phyloP scores from a whole-genome alignment of 2,888 invertebrate genomes.

The Tipula helvola region DNA sequence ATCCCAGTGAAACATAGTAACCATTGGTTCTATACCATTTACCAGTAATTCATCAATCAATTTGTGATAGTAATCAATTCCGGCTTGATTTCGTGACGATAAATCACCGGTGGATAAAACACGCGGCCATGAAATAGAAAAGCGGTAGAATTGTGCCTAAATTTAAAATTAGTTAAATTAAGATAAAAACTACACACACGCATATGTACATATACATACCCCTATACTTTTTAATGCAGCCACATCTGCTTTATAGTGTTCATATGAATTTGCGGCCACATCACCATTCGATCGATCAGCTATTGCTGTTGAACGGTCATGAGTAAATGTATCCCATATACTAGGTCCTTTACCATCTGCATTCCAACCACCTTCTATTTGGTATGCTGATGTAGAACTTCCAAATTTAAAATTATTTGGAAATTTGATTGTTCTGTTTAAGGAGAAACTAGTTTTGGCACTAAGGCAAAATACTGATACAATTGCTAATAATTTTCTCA shows the following conservation, averaged over 20 bases:
- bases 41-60: constrained; percentile 47
- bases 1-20: not conserved
- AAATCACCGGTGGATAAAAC: constrained; percentile 45
- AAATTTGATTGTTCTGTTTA: not conserved
- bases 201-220: not conserved
- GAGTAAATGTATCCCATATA: constrained; percentile 14
- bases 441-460: not conserved
- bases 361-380: constrained; percentile 49
- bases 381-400: constrained; percentile 20
- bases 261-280: constrained; percentile 44
- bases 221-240: constrained; percentile 24
- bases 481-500: not conserved
- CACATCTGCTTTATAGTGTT: constrained; percentile 39
- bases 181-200: too few relatives aligned
- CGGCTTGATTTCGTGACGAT: constrained; percentile 42
- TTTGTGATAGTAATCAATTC: constrained; percentile 50
- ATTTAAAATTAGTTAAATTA: not conserved
- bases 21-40: constrained; percentile 32
- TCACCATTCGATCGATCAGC: constrained; percentile 37
- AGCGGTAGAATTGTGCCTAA: constrained; percentile 32
- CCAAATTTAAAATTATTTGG: not conserved
- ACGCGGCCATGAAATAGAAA: constrained; percentile 51
- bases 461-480: not conserved
- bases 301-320: constrained; percentile 23
- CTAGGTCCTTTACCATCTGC: constrained; percentile 33